phyloP scores from a whole-genome alignment of 2,888 invertebrate species.

The Dichetophora obliterata region DNA sequence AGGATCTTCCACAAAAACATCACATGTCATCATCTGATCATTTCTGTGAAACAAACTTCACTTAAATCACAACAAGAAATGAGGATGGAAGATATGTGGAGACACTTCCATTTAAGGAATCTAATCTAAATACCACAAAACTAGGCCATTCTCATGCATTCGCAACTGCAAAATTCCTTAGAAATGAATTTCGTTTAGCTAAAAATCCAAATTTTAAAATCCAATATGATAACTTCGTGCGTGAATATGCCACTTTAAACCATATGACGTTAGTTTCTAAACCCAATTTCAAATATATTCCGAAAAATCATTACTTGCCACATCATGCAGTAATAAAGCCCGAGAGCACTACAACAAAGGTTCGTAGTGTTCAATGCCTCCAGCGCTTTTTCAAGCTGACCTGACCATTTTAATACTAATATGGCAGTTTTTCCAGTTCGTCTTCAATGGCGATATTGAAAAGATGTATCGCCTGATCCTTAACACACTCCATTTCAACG shows the following conservation, averaged over 20 bases:
- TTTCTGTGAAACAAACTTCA: neutral
- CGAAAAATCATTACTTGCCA: constrained; percentile 39
- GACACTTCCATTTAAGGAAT: neutral
- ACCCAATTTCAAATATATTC: neutral
- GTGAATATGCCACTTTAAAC: neutral
- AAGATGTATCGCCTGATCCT: no score
- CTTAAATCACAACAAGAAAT: neutral
- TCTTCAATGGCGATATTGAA: no score
- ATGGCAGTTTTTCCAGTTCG: no score
- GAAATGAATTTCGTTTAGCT: constrained; percentile 10
- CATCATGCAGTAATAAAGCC: constrained; percentile 44
- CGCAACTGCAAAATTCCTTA: constrained; percentile 12
- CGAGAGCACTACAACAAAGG: constrained; percentile 48
- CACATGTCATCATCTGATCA: neutral
- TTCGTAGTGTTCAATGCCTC: constrained; percentile 54
- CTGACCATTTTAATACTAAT: no score
- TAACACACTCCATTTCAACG: no score
- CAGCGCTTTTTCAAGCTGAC: no score
- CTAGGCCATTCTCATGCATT: neutral
- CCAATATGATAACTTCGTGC: constrained; percentile 15
- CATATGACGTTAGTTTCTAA: constrained; percentile 6
- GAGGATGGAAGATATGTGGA: neutral
- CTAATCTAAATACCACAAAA: neutral
- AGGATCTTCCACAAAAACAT: neutral
- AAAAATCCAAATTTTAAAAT: constrained; percentile 3